Evolutionary conservation across 2,888 invertebrate genomes (phyloP), one percentile per base, ranked within the genome.

Genomic region (Notodonta dromedarius): DNA sequence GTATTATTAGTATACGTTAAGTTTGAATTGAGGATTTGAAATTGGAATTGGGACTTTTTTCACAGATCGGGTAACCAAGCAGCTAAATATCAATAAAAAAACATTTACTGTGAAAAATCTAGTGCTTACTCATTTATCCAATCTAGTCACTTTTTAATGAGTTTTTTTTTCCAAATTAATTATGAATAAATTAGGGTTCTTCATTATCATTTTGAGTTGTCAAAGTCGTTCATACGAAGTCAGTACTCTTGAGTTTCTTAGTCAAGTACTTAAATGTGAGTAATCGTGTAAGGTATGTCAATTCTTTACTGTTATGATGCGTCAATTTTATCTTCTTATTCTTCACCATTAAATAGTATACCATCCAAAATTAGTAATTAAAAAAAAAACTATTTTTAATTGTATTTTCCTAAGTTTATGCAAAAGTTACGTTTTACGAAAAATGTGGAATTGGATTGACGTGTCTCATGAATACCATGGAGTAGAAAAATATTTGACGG

Each of bases 381-480:
- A 50, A 4, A 46, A 59, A 52, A 9, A 8, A 24, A 24, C 24
- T 24, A 24, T 24, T 62, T 42, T 16, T 0, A 39, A 2, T 35
- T 50, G 13, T 24, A n/a, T 24, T 54, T 54, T 13, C 13, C 3
- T 54, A n/a, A 5, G 12, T 55, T 63, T 61, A 67, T 59, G 46
- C 57, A 51, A 62, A 60, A 59, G 50, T 63, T 67, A 55, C 58
- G 50, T 60, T 62, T n/a, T 58, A 56, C 8, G 12, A 11, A 42
- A 11, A 42, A 9, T 12, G 11, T 42, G 11, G 42, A 74, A 82
- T 72, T 67, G 80, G 77, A 87, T 87, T 86, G 87, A 86, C 86
- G 77, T 83, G 71, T 78, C 74, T 86, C 85, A 82, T 80, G 78
- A 80, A 64, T 73, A 82, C 76, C 70, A 71, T 74, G 70, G 69